phyloP scores from a whole-genome alignment of 2,888 invertebrate species.

The Cheilosia variabilis region DNA sequence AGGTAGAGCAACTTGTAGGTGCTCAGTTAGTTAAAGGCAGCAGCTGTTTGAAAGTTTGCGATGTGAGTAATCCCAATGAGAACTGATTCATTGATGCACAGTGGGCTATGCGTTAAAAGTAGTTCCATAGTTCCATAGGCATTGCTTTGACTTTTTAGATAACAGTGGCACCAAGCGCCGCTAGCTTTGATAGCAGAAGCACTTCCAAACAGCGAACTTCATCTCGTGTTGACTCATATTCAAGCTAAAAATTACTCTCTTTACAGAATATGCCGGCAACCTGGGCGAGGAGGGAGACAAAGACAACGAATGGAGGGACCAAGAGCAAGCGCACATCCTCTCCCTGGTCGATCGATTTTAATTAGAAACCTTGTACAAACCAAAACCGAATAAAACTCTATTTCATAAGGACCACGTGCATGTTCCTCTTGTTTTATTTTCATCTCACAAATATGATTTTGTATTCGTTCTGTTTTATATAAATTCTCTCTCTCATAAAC shows the following conservation, averaged over 20 bases:
- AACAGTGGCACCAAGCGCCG: too few relatives aligned
- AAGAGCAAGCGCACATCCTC: conserved; percentile 95
- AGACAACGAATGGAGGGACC: conserved; percentile 89
- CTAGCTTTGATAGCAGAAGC: too few relatives aligned
- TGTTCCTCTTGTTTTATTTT: conserved; percentile 28
- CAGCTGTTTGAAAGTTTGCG: too few relatives aligned
- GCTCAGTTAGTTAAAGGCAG: background rate
- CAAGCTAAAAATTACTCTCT: background rate
- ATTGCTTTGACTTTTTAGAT: too few relatives aligned
- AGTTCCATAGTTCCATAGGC: too few relatives aligned
- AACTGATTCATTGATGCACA: too few relatives aligned
- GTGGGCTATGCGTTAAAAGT: too few relatives aligned
- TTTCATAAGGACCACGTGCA: conserved; percentile 4
- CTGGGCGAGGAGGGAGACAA: conserved; percentile 94
- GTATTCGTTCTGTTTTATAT: background rate
- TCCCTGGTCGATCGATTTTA: conserved; percentile 97
- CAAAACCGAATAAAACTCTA: conserved; percentile 7
- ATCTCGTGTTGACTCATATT: too few relatives aligned
- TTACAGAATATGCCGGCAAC: conserved; percentile 96
- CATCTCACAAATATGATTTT: conserved; percentile 34
- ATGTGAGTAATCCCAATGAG: too few relatives aligned
- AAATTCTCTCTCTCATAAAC: conserved; percentile 33
- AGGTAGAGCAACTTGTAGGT: conserved; percentile 28
- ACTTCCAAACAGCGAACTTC: too few relatives aligned
- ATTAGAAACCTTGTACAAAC: conserved; percentile 77